Conservation (phyloP, 2,888 invertebrate genomes). For the Euphydryas editha region DNA sequence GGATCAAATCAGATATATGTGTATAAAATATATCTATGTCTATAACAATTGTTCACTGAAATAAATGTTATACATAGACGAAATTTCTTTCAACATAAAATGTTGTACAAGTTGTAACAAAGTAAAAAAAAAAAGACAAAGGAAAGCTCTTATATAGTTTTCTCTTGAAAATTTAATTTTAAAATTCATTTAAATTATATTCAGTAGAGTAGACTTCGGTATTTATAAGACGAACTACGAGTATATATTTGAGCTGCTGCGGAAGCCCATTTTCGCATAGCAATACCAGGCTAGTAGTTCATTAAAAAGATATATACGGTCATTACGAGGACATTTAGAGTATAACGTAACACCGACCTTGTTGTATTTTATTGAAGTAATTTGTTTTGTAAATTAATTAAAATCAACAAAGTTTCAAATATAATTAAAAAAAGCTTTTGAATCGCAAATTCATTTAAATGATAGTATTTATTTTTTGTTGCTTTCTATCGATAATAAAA, state of each 20-base stretch:
- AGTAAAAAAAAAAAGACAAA: too few species aligned
- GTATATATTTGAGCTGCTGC: constrained; percentile 63
- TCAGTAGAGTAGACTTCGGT: constrained; percentile 50
- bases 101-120: too few species aligned
- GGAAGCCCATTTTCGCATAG: constrained; percentile 64
- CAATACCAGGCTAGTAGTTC: constrained; percentile 69
- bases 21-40: too few species aligned
- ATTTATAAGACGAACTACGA: constrained; percentile 57
- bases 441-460: not conserved
- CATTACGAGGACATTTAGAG: constrained; percentile 69
- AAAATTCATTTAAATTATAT: constrained; percentile 61
- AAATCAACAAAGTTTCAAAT: constrained; percentile 3
- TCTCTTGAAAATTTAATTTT: constrained; percentile 43
- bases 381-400: constrained; percentile 44
- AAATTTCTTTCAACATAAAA: not conserved
- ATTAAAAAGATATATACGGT: constrained; percentile 79
- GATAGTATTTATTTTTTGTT: not conserved
- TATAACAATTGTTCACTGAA: too few species aligned
- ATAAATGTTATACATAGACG: too few species aligned
- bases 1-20: too few species aligned
- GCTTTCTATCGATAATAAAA: not conserved
- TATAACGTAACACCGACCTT: constrained; percentile 61
- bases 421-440: not conserved
- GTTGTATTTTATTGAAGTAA: constrained; percentile 54
- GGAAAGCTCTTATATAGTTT: not conserved